Percentiles rank a stretch among this genome's conserved stretches.
These are phyloP conservation scores for Brachionus koreanus DNA, from an alignment of 1,140 invertebrate species.

Conservation along the genomic window DNA sequence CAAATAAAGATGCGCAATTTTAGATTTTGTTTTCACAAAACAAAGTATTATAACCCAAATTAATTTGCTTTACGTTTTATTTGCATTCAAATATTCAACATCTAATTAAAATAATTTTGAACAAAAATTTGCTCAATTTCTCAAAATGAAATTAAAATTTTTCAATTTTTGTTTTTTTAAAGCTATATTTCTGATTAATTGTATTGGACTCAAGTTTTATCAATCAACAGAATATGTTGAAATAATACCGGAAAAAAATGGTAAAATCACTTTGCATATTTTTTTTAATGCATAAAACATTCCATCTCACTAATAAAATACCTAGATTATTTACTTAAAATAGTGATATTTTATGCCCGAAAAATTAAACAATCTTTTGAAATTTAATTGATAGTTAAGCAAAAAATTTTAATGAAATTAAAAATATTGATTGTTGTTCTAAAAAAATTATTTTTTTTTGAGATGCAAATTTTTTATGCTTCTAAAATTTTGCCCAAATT, in stretches of 20 bases:
- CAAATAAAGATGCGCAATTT: not conserved
- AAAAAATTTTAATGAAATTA: no score
- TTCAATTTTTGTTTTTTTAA: not conserved
- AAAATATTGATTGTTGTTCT: no score
- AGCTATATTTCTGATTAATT: not conserved
- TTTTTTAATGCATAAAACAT: no score
- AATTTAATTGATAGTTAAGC: no score
- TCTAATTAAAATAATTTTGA: not conserved
- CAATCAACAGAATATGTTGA: not conserved
- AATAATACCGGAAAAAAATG: not conserved
- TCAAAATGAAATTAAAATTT: not conserved
- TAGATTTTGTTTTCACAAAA: not conserved
- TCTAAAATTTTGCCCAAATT: not conserved
- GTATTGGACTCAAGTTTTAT: not conserved
- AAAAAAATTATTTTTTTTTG: no score
- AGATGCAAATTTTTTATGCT: no score
- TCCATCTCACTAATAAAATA: no score
- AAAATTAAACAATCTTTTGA: no score
- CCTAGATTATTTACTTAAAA: no score
- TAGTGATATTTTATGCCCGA: no score
- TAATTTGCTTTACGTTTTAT: not conserved
- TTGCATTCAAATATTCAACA: not conserved
- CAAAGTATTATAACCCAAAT: not conserved
- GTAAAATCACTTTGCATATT: not conserved
- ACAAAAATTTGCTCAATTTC: not conserved